These are phyloP conservation scores for Sphenopsis melanotis DNA, from an alignment of 2,797 vertebrate species.

Conservation along the genomic window DNA sequence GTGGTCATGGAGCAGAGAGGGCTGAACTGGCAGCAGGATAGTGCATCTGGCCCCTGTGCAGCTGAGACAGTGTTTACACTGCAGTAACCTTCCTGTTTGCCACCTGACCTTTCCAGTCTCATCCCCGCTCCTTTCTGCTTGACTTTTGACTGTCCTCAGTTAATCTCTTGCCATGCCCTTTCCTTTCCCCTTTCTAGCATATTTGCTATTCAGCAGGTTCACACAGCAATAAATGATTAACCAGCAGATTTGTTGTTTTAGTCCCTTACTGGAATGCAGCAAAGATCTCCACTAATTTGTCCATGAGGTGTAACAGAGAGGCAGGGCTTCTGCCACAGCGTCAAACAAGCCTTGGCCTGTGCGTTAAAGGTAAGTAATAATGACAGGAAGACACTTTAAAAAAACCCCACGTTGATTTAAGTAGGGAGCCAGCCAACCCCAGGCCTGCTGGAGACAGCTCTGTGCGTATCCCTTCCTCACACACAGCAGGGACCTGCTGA, in stretches of 20 bases:
- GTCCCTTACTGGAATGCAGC: conserved; percentile 4
- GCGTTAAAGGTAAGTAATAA: not conserved
- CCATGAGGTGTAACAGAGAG: not conserved
- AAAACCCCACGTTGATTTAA: not conserved
- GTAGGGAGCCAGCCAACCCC: not conserved
- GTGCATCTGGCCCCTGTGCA: not conserved
- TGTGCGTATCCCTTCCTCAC: not conserved
- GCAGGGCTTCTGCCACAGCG: not conserved
- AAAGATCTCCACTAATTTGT: conserved; percentile 11
- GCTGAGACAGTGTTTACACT: not conserved
- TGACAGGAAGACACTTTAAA: not conserved
- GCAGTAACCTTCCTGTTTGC: conserved; percentile 20
- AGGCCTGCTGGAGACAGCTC: not conserved
- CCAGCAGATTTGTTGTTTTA: conserved; percentile 21
- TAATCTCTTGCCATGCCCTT: conserved; percentile 56
- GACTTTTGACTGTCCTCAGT: conserved; percentile 64
- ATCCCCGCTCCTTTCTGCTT: not conserved
- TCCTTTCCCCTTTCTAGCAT: conserved; percentile 46
- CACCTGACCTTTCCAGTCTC: conserved; percentile 23
- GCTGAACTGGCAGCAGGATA: not conserved
- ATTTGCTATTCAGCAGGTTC: conserved; percentile 62
- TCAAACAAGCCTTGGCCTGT: not conserved
- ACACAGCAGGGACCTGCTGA: not conserved
- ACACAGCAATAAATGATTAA: conserved; percentile 56
- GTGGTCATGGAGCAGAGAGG: not conserved